Percentiles rank a stretch among this genome's conserved stretches.
Evolutionary conservation across 2,888 invertebrate species (phyloP).

Genomic region (Athalia rosae): DNA sequence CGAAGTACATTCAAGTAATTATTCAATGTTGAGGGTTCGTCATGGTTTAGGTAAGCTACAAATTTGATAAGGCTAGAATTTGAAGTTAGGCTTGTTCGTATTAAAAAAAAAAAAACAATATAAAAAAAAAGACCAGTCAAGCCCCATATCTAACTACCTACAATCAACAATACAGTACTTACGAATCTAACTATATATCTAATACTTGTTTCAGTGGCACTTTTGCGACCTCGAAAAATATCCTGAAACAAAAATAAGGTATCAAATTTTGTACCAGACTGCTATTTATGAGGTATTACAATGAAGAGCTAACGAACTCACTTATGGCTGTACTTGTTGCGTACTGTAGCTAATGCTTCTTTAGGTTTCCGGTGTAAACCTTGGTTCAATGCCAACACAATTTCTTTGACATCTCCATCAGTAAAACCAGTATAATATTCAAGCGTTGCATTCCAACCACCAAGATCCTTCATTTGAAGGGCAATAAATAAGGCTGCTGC

Average conservation of each 20-base stretch:
- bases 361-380: constrained; percentile 86
- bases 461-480: constrained; percentile 86
- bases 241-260: constrained; percentile 74
- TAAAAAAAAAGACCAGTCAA: constrained; percentile 43
- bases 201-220: constrained; percentile 78
- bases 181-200: constrained; percentile 60
- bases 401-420: constrained; percentile 82
- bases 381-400: constrained; percentile 84
- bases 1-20: neutral
- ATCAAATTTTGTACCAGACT: neutral
- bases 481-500: constrained; percentile 92
- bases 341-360: constrained; percentile 87
- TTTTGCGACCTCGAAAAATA: constrained; percentile 95
- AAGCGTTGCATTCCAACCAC: constrained; percentile 84
- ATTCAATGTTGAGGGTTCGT: neutral
- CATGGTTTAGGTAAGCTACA: neutral
- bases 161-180: constrained; percentile 52
- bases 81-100: neutral
- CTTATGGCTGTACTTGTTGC: constrained; percentile 95
- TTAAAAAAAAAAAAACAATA: constrained; percentile 4
- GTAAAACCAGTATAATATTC: constrained; percentile 89
- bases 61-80: constrained; percentile 8
- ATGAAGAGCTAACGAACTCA: constrained; percentile 68
- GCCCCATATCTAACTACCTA: constrained; percentile 51
- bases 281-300: no score